Percentiles rank a stretch among this genome's conserved stretches.
phyloP scores from a whole-genome alignment of 2,888 invertebrate species.

The Bruchidius siliquastri region DNA sequence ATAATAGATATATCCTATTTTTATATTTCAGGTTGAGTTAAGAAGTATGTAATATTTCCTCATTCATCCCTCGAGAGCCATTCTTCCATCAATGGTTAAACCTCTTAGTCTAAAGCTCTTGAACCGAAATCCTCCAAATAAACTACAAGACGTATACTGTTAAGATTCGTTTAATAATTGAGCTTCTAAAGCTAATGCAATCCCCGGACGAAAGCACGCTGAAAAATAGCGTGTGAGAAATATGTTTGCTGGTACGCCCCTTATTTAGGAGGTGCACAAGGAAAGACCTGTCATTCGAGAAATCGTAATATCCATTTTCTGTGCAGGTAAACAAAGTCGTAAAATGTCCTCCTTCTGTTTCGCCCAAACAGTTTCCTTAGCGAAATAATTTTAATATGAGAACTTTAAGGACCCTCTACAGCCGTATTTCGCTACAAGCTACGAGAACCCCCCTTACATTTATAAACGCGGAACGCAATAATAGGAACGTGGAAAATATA shows the following conservation, averaged over 20 bases:
- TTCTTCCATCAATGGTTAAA: too few relatives aligned
- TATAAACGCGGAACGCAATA: not conserved
- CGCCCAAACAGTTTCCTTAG: not conserved
- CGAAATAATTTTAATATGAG: not conserved
- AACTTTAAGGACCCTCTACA: not conserved
- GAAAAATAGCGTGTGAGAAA: not conserved
- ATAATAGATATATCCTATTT: too few relatives aligned
- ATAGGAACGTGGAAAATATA: not conserved
- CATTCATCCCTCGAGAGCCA: too few relatives aligned
- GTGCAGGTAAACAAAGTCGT: not conserved
- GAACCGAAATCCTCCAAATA: too few relatives aligned
- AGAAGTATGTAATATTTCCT: too few relatives aligned
- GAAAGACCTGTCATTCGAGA: not conserved
- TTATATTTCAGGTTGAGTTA: too few relatives aligned
- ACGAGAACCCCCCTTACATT: not conserved
- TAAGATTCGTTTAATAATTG: too few relatives aligned
- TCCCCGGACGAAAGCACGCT: too few relatives aligned
- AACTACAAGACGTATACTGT: too few relatives aligned
- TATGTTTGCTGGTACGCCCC: not conserved
- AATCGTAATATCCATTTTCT: not conserved
- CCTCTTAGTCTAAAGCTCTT: too few relatives aligned
- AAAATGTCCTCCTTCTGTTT: not conserved
- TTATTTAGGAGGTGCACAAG: not conserved
- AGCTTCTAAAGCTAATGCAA: too few relatives aligned
- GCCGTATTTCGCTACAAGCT: not conserved